Percentiles rank a stretch among this genome's conserved stretches.
These are phyloP conservation scores for Cinclus cinclus DNA, from an alignment of 2,113 vertebrate genomes.

Conservation along the genomic window DNA sequence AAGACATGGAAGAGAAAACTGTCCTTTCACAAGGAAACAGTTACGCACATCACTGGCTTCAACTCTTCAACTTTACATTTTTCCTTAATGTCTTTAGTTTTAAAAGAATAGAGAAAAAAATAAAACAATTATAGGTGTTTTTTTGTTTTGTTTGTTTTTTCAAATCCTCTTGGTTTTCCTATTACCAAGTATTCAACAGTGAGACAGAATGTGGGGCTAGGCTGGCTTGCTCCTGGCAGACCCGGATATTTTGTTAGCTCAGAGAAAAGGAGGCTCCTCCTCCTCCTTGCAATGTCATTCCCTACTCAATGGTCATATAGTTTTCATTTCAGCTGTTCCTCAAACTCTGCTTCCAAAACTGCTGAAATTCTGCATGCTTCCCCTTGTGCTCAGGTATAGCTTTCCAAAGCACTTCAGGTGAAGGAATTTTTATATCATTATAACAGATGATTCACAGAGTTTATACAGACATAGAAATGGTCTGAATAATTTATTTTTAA, in stretches of 20 bases:
- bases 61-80: not conserved
- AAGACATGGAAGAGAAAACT: not conserved
- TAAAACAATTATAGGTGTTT: too few species aligned
- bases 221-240: constrained; percentile 6
- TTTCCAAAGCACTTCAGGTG: not conserved
- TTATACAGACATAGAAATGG: not conserved
- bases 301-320: not conserved
- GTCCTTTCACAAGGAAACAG: not conserved
- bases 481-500: not conserved
- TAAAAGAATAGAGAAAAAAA: not conserved
- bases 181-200: not conserved
- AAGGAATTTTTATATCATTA: not conserved
- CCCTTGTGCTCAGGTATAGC: not conserved
- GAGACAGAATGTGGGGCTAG: not conserved
- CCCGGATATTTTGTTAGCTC: constrained; percentile 15
- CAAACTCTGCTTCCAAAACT: not conserved
- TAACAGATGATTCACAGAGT: not conserved
- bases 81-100: not conserved
- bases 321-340: not conserved
- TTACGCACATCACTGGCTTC: not conserved
- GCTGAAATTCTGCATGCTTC: not conserved
- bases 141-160: not conserved
- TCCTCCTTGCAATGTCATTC: not conserved
- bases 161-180: not conserved
- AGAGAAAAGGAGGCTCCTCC: constrained; percentile 23